Evolutionary conservation across 2,113 vertebrate genomes (phyloP), one percentile per base, ranked within the genome.

Genomic region (Nothobranchius furzeri): DNA sequence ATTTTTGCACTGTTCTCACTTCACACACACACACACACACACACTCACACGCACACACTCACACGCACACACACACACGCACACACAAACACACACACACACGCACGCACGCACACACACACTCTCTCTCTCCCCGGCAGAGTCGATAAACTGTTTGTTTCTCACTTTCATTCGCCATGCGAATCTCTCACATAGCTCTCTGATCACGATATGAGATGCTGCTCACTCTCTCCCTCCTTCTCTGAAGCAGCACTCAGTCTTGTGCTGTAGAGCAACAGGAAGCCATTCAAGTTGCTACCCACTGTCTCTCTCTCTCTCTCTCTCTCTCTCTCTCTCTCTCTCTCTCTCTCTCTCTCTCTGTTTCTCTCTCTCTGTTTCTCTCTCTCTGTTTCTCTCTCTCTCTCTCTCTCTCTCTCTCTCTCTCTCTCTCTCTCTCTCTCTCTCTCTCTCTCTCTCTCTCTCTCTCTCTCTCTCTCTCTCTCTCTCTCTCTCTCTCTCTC

Each of bases 261-360:
- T 76, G 78, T 63, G 52, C 86, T 71, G 76, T 81, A 70, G 80
- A 78, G 50, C 85, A 85, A 89, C 87, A 92, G 90, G 85, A 93
- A 90, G 81, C 75, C 63, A 76, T 87, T 89, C 86, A 87, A 61
- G 70, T 87, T 73, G 53, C 67, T 65, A 46, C 79, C 54, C 80
- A 86, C 88, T 89, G 85, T 92, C 87, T 75, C 76, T 84, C 75
- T 83, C 76, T 68, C 83, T 86, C 87, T 83, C 83, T 84, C 83
- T 88, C 20, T 20, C 20, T 20, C 20, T 20, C 20, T 20, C 20
- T 20, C 20, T 20, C 20, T 20, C 20, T 20, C 20, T 20, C 20
- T 20, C 20, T 20, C 20, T 20, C 20, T 20, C 20, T 20, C 20
- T 20, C 20, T 20, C 20, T 20, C 20, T 20, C 20, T 20, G 1